Evolutionary conservation across 1,140 invertebrate species (phyloP).

Genomic region (Cydia pomonella): DNA sequence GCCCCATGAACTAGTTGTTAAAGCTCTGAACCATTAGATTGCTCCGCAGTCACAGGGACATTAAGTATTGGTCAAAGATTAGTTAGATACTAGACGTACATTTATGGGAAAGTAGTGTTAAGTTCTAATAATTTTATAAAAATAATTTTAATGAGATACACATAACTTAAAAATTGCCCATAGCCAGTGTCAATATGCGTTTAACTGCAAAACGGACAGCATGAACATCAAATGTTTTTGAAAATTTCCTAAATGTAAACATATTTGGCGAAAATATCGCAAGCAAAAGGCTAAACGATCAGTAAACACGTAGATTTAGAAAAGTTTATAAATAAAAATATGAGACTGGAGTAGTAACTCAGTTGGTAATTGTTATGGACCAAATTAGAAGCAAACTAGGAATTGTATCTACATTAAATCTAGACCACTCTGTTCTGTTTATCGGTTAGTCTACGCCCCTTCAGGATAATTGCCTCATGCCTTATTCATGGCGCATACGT

Average conservation of each 20-base stretch:
- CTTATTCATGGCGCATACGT: conserved; percentile 27
- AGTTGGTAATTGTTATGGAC: background rate
- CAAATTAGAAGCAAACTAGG: background rate
- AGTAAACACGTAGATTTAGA: no score
- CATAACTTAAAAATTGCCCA: background rate
- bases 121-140: background rate
- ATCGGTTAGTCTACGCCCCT: conserved; percentile 11
- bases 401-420: background rate
- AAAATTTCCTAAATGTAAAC: no score
- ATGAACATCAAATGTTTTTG: background rate
- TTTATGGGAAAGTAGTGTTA: background rate
- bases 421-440: conserved; percentile 16
- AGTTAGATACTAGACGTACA: background rate
- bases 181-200: background rate
- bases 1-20: conserved; percentile 30
- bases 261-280: no score
- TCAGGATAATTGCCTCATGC: conserved; percentile 31
- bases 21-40: conserved; percentile 32
- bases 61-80: conserved; percentile 22
- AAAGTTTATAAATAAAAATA: no score
- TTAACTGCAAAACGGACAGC: background rate
- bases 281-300: no score
- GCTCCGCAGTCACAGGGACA: conserved; percentile 18
- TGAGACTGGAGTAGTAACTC: no score
- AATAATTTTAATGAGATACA: background rate